Percentiles rank a stretch among this genome's conserved stretches.
Conservation (phyloP, 2,888 invertebrate species). For the Ornithoptera priamus region DNA sequence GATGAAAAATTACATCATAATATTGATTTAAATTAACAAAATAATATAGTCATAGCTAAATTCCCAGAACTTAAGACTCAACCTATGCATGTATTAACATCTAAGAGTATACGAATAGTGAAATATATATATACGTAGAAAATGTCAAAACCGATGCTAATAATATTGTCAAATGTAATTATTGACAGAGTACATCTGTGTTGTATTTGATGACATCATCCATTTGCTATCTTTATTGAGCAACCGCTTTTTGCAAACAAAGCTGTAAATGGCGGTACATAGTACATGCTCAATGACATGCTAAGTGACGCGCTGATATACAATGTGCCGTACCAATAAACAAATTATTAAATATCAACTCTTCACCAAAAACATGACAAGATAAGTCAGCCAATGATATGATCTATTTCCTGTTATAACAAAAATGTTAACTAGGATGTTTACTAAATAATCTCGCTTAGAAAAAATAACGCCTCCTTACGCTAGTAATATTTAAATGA, state of each 20-base stretch:
- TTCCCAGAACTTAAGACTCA: too few relatives aligned
- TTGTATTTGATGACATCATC: slow-evolving; percentile 15
- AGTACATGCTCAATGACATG: slow-evolving; percentile 8
- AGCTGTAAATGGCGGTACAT: slow-evolving; percentile 12
- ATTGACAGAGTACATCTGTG: not conserved
- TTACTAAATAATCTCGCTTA: not conserved
- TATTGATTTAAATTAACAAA: too few relatives aligned
- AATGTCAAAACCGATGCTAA: not conserved
- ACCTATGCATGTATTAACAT: too few relatives aligned
- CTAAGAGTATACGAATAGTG: not conserved
- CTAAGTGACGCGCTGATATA: slow-evolving; percentile 2
- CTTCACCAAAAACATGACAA: too few relatives aligned
- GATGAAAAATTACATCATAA: too few relatives aligned
- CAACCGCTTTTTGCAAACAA: slow-evolving; percentile 19
- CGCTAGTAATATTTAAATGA: too few relatives aligned
- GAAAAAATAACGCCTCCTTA: too few relatives aligned
- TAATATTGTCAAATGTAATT: not conserved
- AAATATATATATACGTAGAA: not conserved
- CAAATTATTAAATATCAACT: too few relatives aligned
- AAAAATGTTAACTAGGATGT: not conserved
- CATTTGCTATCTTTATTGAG: slow-evolving; percentile 22
- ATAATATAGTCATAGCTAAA: too few relatives aligned
- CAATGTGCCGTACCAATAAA: too few relatives aligned
- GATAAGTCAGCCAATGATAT: not conserved
- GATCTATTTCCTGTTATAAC: not conserved